Conservation (phyloP, 2,888 invertebrate species). For the Drosophila diplacantha region DNA sequence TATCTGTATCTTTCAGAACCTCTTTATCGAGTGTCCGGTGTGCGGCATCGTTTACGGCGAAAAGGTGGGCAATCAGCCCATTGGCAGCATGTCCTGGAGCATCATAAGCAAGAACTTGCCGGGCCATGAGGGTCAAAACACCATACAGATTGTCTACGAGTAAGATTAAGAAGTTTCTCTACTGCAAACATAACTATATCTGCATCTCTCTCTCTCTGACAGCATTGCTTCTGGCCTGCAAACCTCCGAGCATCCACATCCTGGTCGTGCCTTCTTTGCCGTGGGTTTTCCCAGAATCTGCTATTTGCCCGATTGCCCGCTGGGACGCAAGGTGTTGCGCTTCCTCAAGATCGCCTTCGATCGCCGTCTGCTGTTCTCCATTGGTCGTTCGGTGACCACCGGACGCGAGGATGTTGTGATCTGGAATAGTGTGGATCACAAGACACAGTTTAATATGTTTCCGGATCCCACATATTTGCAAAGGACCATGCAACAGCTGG, state of each 20-base stretch:
- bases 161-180: constrained; percentile 75
- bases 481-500: constrained; percentile 78
- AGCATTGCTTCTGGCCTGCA: constrained; percentile 92
- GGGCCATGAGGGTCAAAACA: constrained; percentile 82
- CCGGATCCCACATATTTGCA: constrained; percentile 88
- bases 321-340: constrained; percentile 87
- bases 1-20: constrained; percentile 74
- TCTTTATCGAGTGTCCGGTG: constrained; percentile 91
- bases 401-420: constrained; percentile 94
- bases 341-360: constrained; percentile 90
- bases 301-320: constrained; percentile 89
- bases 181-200: background rate
- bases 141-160: constrained; percentile 91
- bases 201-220: background rate
- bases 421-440: constrained; percentile 94
- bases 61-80: constrained; percentile 88
- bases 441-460: constrained; percentile 87
- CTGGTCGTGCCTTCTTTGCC: constrained; percentile 91
- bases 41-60: constrained; percentile 92
- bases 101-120: constrained; percentile 84
- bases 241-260: constrained; percentile 87
- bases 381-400: constrained; percentile 92
- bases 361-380: constrained; percentile 88
- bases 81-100: constrained; percentile 90
- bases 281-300: constrained; percentile 90